These are phyloP conservation scores for Turdus rufiventris DNA, from an alignment of 2,113 vertebrate species.

Conservation along the genomic window DNA sequence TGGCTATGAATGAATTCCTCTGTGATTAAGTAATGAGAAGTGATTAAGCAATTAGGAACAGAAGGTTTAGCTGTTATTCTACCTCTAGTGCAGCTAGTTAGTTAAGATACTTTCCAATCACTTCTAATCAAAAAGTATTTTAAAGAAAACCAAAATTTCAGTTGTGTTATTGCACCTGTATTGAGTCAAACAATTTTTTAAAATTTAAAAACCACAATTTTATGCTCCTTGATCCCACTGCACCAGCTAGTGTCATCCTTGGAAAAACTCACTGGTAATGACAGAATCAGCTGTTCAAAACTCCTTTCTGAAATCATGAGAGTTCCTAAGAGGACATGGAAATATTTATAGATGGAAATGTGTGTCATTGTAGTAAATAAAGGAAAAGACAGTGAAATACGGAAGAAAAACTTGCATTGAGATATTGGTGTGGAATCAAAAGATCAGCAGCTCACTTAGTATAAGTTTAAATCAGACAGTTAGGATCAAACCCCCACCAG, in stretches of 20 bases:
- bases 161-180: background rate
- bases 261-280: background rate
- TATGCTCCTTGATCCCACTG: background rate
- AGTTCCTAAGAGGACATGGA: background rate
- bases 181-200: background rate
- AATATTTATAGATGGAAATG: background rate
- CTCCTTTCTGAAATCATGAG: background rate
- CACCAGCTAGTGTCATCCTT: background rate
- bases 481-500: background rate
- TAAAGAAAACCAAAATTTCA: background rate
- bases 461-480: background rate
- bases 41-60: background rate
- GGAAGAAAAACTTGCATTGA: background rate
- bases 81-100: background rate
- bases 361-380: background rate
- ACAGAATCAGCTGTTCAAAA: background rate
- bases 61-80: background rate
- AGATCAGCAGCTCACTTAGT: background rate
- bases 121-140: background rate
- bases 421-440: background rate
- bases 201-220: background rate
- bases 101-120: background rate
- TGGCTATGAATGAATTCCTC: background rate
- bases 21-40: background rate
- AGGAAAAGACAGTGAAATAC: background rate